Percentiles rank a stretch among this genome's conserved stretches.
Evolutionary conservation across 2,888 invertebrate genomes (phyloP).

Genomic region (Synanthedon formicaeformis): DNA sequence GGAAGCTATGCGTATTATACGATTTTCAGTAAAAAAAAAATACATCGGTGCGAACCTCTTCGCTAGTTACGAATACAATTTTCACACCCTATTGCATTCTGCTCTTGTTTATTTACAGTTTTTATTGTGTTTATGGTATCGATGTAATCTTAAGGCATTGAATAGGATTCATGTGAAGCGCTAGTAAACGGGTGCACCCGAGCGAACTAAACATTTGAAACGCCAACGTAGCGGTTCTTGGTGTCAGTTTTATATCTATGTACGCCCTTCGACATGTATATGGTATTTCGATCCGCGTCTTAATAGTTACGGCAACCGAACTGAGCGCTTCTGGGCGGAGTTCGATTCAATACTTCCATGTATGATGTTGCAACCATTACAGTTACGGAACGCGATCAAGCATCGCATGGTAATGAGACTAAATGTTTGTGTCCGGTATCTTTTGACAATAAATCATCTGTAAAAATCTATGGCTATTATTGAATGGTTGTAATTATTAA

Average conservation of each 20-base stretch:
- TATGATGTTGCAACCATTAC: conserved; percentile 51
- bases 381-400: conserved; percentile 41
- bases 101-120: not conserved
- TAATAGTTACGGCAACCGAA: conserved; percentile 27
- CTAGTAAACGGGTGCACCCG: conserved; percentile 62
- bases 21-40: too few species aligned
- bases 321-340: conserved; percentile 26
- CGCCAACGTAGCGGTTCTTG: conserved; percentile 56
- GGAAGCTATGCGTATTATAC: too few species aligned
- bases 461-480: not conserved
- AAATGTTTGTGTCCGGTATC: conserved; percentile 25
- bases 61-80: too few species aligned
- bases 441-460: conserved; percentile 6
- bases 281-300: conserved; percentile 26
- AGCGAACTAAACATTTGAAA: conserved; percentile 62
- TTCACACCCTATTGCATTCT: not conserved
- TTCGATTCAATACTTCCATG: conserved; percentile 20
- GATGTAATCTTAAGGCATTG: conserved; percentile 34
- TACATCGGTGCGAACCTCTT: too few species aligned
- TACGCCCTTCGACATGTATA: conserved; percentile 35
- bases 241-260: conserved; percentile 32
- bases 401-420: conserved; percentile 43
- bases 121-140: conserved; percentile 18
- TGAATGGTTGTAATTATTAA: too few species aligned
- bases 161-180: conserved; percentile 60